Percentiles rank a stretch among this genome's conserved stretches.
These are phyloP conservation scores for Anabas testudineus DNA, from an alignment of 2,797 vertebrate species.

Conservation along the genomic window DNA sequence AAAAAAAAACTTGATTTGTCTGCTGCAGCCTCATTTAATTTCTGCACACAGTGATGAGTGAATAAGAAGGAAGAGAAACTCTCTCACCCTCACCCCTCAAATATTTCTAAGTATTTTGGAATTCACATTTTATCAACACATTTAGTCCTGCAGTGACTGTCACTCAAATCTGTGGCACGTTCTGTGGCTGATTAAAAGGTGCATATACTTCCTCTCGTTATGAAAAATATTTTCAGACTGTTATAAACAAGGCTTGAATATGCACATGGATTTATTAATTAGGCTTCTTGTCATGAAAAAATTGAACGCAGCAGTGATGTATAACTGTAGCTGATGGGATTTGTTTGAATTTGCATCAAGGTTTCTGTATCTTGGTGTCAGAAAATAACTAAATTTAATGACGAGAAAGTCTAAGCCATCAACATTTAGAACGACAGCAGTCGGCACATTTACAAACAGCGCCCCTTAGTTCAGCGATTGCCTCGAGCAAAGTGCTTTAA, in stretches of 20 bases:
- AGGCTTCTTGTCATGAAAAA: constrained; percentile 37
- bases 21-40: too few relatives aligned
- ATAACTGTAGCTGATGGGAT: constrained; percentile 11
- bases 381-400: neutral
- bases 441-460: neutral
- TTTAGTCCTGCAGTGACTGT: neutral
- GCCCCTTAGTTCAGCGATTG: neutral
- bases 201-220: too few relatives aligned
- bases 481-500: constrained; percentile 10
- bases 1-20: too few relatives aligned
- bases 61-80: too few relatives aligned
- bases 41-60: too few relatives aligned
- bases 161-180: neutral
- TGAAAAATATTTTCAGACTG: constrained; percentile 1
- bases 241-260: constrained; percentile 44
- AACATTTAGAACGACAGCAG: neutral
- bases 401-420: too few relatives aligned
- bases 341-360: neutral
- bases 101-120: neutral
- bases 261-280: constrained; percentile 36
- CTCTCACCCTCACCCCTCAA: too few relatives aligned
- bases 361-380: neutral
- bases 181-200: constrained; percentile 23
- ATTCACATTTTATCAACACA: too few relatives aligned
- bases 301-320: neutral